Percentiles rank a stretch among this genome's conserved stretches.
Conservation (phyloP, 2,797 vertebrate species). For the Alcedo quadribrachys region DNA sequence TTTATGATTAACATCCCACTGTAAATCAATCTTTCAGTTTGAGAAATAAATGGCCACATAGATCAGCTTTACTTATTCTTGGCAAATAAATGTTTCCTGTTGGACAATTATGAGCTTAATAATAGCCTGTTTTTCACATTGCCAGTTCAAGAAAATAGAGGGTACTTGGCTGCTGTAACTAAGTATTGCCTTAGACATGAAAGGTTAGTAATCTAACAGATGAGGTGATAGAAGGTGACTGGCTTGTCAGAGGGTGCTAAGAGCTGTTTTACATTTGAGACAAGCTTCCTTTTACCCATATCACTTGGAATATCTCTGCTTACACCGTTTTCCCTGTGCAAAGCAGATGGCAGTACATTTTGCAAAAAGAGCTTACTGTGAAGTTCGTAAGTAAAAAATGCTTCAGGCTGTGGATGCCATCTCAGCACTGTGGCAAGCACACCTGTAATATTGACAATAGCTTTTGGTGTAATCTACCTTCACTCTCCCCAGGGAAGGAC, state of each 20-base stretch:
- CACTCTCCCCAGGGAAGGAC: background rate
- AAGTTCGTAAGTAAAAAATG: background rate
- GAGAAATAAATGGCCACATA: background rate
- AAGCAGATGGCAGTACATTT: background rate
- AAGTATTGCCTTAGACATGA: background rate
- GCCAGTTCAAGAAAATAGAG: background rate
- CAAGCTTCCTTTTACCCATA: background rate
- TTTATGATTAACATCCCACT: background rate
- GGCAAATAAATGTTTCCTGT: background rate
- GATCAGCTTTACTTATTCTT: background rate
- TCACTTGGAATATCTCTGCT: background rate
- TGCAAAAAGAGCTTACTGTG: background rate
- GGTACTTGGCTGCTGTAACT: background rate
- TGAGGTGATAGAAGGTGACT: background rate
- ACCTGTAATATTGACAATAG: background rate
- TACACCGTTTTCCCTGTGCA: background rate
- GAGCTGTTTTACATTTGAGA: background rate
- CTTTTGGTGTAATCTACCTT: background rate
- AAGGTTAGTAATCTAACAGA: background rate
- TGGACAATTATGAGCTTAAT: background rate
- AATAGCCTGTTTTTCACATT: background rate
- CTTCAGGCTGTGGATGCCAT: conserved; percentile 2
- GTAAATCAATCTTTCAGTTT: background rate
- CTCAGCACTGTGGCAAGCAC: background rate
- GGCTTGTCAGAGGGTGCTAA: background rate